A percentile compares a stretch with the other conserved stretches of the same genome.
These are phyloP conservation scores for Nothura maculosa DNA, from an alignment of 2,797 vertebrate species.

Conservation along the genomic window DNA sequence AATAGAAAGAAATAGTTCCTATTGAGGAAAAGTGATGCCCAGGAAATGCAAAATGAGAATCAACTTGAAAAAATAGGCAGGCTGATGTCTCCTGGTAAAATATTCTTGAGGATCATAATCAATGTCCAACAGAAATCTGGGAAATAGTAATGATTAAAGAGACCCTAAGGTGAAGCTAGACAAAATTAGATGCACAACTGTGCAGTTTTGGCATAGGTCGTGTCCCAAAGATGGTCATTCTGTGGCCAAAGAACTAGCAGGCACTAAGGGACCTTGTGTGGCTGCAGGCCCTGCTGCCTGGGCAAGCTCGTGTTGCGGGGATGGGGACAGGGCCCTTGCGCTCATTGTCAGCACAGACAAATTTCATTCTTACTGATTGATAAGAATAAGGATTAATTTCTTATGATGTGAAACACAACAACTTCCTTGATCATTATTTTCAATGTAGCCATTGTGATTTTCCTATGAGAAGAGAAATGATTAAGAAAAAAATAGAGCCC, in stretches of 20 bases:
- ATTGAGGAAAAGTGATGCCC: background rate
- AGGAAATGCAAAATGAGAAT: slow-evolving; percentile 50
- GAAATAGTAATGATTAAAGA: slow-evolving; percentile 41
- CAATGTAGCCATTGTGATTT: slow-evolving; percentile 51
- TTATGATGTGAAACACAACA: slow-evolving; percentile 11
- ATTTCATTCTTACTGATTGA: slow-evolving; percentile 15
- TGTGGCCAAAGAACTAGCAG: background rate
- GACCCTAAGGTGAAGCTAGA: slow-evolving; percentile 7
- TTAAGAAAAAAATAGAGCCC: slow-evolving; percentile 37
- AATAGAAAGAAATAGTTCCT: slow-evolving; percentile 16
- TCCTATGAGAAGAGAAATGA: slow-evolving; percentile 32
- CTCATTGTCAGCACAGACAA: background rate
- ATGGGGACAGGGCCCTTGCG: background rate
- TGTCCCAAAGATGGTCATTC: background rate
- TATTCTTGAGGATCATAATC: background rate
- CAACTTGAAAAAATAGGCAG: background rate
- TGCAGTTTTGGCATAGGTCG: background rate
- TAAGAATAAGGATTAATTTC: slow-evolving; percentile 47
- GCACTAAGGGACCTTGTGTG: background rate
- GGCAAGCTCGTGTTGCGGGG: background rate
- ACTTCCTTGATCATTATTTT: slow-evolving; percentile 55
- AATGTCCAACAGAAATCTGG: slow-evolving; percentile 6
- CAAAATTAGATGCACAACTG: background rate
- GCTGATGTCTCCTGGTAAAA: background rate
- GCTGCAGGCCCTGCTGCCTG: background rate